Evolutionary conservation across 2,113 vertebrate genomes (phyloP), one percentile per base, ranked within the genome.

Genomic region (Platichthys flesus): DNA sequence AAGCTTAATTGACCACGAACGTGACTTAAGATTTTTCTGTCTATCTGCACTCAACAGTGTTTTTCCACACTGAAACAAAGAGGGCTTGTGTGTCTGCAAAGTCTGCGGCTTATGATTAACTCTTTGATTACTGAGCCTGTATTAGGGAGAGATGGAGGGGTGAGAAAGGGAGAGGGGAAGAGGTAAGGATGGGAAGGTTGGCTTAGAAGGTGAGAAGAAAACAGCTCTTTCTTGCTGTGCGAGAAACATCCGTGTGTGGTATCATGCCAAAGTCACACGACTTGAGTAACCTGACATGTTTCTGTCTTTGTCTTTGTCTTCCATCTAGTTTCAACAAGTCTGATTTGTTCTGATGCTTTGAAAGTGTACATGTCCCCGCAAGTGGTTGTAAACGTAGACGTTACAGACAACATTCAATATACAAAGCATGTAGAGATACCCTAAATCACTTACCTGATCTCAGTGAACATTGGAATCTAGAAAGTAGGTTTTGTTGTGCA

Each of bases 1-100:
- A 87, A 87, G 85, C 82, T 91, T 92, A 91, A 88, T 91, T 91
- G 76, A 89, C 70, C 87, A 81, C 63, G 73, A 85, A 89, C 78
- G 78, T 88, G 87, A 91, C 89, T 92, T 86, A 61, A 83, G 70
- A 75, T 35, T 79, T 84, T 85, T 85, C 81, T 74, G 66, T 85
- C 60, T 88, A 81, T 88, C 85, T 89, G 76, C 52, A 55, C 70
- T 58, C 65, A 55, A 58, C 64, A 74, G 69, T 82, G 74, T 82
- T 76, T 61, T 65, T 68, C 59, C 56, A 21, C 4, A 18, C 6
- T 42, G 72, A 76, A 89, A 92, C 90, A 93, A 93, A 88, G 88
- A 63, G 13, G 71, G 51, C 78, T 67, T 90, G 85, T 93, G 74
- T 88, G 82, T 80, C 49, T 59, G 67, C 75, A 71, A 66, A 65